Evolutionary conservation across 2,797 vertebrate species (phyloP).

Genomic region (Phalanger gymnotis): DNA sequence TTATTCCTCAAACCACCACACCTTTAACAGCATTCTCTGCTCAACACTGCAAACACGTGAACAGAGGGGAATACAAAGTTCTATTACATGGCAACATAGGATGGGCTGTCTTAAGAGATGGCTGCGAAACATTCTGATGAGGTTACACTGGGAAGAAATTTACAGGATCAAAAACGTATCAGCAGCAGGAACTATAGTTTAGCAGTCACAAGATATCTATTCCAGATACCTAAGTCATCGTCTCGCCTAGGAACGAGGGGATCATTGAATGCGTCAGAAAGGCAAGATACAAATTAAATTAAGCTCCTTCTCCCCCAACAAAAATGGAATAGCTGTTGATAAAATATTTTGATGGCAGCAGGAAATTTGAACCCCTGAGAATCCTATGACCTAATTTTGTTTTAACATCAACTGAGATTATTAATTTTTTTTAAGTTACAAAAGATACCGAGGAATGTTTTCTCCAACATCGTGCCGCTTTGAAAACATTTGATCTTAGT

Average conservation of each 20-base stretch:
- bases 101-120: constrained; percentile 73
- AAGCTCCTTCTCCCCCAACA: constrained; percentile 61
- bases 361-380: constrained; percentile 83
- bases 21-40: constrained; percentile 65
- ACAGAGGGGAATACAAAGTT: constrained; percentile 74
- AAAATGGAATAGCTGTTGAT: constrained; percentile 52
- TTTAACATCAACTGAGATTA: constrained; percentile 68
- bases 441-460: constrained; percentile 74
- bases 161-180: constrained; percentile 77
- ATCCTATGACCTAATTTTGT: constrained; percentile 75
- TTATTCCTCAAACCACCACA: constrained; percentile 75
- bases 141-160: constrained; percentile 77
- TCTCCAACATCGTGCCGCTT: constrained; percentile 69
- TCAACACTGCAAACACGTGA: constrained; percentile 73
- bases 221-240: constrained; percentile 74
- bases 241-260: constrained; percentile 79
- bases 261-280: constrained; percentile 84
- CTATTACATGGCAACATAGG: constrained; percentile 70
- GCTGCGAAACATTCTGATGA: constrained; percentile 79
- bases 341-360: constrained; percentile 72
- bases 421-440: constrained; percentile 70
- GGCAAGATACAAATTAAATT: constrained; percentile 69
- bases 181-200: constrained; percentile 81
- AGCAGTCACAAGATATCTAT: constrained; percentile 76
- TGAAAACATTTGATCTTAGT: constrained; percentile 63